Evolutionary conservation across 2,113 vertebrate genomes (phyloP), one percentile per base, ranked within the genome.

Genomic region (Trachemys scripta): DNA sequence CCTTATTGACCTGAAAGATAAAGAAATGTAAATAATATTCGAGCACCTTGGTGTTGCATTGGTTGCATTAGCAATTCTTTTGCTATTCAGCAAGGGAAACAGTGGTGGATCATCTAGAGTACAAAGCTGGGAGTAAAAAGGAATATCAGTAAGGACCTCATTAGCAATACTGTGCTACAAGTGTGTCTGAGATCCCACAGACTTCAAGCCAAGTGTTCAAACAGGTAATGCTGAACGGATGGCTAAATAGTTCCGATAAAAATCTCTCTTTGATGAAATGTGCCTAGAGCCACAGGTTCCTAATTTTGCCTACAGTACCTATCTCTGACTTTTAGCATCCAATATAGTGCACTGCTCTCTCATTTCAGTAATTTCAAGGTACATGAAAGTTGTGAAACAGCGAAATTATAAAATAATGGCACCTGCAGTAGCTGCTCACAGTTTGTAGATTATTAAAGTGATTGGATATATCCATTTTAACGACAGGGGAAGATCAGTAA

Each of bases 11-110:
- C 96, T 90, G 54, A 94, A 96, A 96, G 89, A 94, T 93, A 96
- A 96, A 95, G 84, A 93, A 96, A 95, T 97, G 90, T 97, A 98
- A 97, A 96, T 94, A 50, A 88, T 82, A 79, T 95, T 94, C 86
- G 96, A 93, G 87, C 62, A 47, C 88, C 90, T 94, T 98, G 97
- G n/a, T 38, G 65, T 38, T 38, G n/a, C 12, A 98, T 97, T 98
- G 96, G 80, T 95, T 90, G 85, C 94, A 78, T 95, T 76, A 92
- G 92, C 94, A 96, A 94, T 88, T 92, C 81, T 89, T 97, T 96
- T 93, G 85, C 95, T 96, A 81, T 85, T 96, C 84, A 94, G 49
- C 31, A 89, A 96, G 80, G 94, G 62, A 93, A 97, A 91, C 38
- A 80, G 87, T 88, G 92, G 82, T 47, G 89, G 75, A 92, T 96